phyloP scores from a whole-genome alignment of 1,140 invertebrate species.

The Maniola jurtina region DNA sequence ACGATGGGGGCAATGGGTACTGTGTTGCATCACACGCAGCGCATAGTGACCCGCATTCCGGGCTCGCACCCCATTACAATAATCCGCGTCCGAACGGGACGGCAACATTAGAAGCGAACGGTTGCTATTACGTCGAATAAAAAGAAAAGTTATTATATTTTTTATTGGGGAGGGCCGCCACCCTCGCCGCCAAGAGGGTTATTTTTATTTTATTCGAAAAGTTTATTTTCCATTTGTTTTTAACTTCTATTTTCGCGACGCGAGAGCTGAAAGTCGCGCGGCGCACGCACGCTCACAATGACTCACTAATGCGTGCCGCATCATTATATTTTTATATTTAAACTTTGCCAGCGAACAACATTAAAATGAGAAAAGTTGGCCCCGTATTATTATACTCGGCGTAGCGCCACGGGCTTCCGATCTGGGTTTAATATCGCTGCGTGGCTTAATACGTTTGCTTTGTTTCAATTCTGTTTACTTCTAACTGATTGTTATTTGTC shows the following conservation, averaged over 20 bases:
- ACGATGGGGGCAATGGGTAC: too few relatives aligned
- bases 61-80: conserved; percentile 62
- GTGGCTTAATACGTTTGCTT: conserved; percentile 49
- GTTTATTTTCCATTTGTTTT: conserved; percentile 76
- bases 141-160: conserved; percentile 79
- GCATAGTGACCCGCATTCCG: conserved; percentile 22
- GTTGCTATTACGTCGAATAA: conserved; percentile 75
- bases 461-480: conserved; percentile 52
- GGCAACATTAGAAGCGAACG: conserved; percentile 66
- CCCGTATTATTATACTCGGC: conserved; percentile 59
- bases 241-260: conserved; percentile 71
- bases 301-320: conserved; percentile 74
- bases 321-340: conserved; percentile 77
- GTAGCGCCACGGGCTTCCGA: conserved; percentile 50
- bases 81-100: conserved; percentile 62
- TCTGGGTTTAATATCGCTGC: conserved; percentile 52
- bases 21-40: conserved; percentile 4
- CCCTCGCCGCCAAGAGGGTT: conserved; percentile 73
- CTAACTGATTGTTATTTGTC: conserved; percentile 46
- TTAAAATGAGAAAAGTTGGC: conserved; percentile 76
- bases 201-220: conserved; percentile 78
- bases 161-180: conserved; percentile 73
- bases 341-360: conserved; percentile 71
- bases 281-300: conserved; percentile 70
- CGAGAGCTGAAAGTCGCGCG: conserved; percentile 61